Evolutionary conservation across 2,113 vertebrate genomes (phyloP).

Genomic region (Microcebus murinus): DNA sequence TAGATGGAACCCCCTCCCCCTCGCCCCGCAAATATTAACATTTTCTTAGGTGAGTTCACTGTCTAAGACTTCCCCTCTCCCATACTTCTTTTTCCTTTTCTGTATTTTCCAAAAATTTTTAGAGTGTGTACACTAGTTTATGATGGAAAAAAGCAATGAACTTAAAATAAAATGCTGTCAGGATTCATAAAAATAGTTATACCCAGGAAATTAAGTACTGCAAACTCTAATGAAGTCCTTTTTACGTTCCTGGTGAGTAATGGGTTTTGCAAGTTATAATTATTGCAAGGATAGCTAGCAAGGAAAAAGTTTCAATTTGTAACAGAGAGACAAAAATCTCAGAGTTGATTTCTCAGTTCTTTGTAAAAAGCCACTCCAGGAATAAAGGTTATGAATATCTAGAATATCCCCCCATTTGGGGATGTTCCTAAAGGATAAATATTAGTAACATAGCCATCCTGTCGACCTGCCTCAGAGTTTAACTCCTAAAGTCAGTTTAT

Average conservation of each 20-base stretch:
- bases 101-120: conserved; percentile 38
- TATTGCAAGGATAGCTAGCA: conserved; percentile 36
- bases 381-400: background rate
- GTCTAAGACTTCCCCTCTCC: background rate
- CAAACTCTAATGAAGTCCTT: conserved; percentile 51
- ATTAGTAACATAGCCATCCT: background rate
- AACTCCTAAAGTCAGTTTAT: background rate
- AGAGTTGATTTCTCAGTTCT: background rate
- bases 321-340: conserved; percentile 7
- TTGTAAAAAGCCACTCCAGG: background rate
- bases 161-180: conserved; percentile 52
- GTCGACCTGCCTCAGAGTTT: background rate
- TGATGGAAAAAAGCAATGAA: conserved; percentile 57
- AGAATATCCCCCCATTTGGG: background rate
- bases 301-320: background rate
- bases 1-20: background rate
- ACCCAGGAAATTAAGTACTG: conserved; percentile 57
- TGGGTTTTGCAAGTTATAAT: conserved; percentile 52
- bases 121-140: conserved; percentile 16
- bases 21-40: background rate
- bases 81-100: conserved; percentile 33
- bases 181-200: conserved; percentile 56
- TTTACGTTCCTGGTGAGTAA: conserved; percentile 35
- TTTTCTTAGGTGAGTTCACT: background rate
- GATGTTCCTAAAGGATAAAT: background rate